These are phyloP conservation scores for Melanerpes aurifrons DNA, from an alignment of 2,113 vertebrate species.

Conservation along the genomic window DNA sequence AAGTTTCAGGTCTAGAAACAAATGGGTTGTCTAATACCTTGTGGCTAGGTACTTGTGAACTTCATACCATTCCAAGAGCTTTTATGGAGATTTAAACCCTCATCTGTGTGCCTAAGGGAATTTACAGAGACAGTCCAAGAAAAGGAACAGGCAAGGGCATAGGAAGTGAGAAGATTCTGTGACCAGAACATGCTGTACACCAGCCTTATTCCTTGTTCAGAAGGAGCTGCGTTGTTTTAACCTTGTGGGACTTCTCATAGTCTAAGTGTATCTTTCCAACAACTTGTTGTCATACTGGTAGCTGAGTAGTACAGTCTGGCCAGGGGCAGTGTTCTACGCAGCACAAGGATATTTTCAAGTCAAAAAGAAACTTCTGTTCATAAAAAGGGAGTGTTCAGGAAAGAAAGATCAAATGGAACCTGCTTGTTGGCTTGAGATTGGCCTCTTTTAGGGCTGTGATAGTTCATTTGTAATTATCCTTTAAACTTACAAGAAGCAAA, in stretches of 20 bases:
- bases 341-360: background rate
- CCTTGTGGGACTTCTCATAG: background rate
- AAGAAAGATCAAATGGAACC: background rate
- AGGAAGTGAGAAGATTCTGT: background rate
- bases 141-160: background rate
- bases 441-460: background rate
- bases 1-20: background rate
- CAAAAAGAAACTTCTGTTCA: background rate
- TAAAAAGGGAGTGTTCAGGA: background rate
- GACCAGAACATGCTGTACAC: background rate
- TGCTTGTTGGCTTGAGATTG: background rate
- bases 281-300: background rate
- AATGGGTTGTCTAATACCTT: background rate
- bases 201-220: background rate
- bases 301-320: background rate
- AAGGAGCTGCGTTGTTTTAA: background rate
- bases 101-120: background rate
- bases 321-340: background rate
- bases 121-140: background rate
- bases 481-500: background rate
- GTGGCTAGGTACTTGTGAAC: background rate
- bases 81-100: rapidly evolving
- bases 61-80: background rate
- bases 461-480: background rate
- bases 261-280: background rate